These are phyloP conservation scores for Typhlomys cinereus DNA, from an alignment of 2,113 vertebrate genomes.

Conservation along the genomic window DNA sequence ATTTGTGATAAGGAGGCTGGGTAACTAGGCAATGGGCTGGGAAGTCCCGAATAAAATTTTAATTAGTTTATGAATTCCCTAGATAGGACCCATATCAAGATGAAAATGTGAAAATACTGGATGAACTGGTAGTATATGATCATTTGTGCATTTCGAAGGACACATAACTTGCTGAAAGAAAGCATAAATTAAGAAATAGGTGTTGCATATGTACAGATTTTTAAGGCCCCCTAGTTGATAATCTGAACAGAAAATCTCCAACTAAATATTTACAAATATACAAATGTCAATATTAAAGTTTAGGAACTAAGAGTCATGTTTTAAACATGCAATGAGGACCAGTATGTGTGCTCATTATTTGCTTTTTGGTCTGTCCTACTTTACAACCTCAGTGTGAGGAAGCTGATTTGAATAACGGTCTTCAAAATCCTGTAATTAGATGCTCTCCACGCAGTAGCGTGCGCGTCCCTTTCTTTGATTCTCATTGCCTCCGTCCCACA, in stretches of 20 bases:
- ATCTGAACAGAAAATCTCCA: conserved; percentile 12
- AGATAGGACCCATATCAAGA: conserved; percentile 21
- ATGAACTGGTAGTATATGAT: not conserved
- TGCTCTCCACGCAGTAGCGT: not conserved
- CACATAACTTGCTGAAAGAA: not conserved
- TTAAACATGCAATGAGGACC: not conserved
- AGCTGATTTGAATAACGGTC: not conserved
- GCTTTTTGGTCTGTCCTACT: not conserved
- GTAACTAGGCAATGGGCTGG: not conserved
- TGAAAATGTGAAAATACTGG: conserved; percentile 12
- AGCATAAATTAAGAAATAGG: not conserved
- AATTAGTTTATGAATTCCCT: conserved; percentile 49
- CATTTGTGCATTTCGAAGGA: not conserved
- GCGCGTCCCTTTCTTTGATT: not conserved
- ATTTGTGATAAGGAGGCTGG: conserved; percentile 29
- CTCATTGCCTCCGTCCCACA: not conserved
- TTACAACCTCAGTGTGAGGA: not conserved
- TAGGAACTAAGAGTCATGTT: not conserved
- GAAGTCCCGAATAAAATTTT: conserved; percentile 39
- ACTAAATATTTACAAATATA: conserved; percentile 40
- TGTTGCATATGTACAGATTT: not conserved
- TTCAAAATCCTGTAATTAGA: not conserved
- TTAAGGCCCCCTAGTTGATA: not conserved
- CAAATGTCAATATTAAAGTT: not conserved
- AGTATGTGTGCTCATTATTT: not conserved